These are phyloP conservation scores for Limnephilus lunatus DNA, from an alignment of 2,888 invertebrate genomes.

Conservation along the genomic window DNA sequence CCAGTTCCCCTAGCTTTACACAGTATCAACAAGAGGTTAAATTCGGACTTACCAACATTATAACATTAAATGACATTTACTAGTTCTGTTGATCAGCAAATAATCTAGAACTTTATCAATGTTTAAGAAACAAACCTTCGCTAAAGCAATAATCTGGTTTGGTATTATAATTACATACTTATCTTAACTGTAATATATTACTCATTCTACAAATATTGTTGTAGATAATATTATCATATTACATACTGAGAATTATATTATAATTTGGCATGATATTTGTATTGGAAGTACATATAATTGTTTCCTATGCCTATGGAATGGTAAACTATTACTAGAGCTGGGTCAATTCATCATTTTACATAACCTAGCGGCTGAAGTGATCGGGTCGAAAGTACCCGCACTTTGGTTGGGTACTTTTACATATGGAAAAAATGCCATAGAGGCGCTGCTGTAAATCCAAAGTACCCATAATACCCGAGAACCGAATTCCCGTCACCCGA, in stretches of 20 bases:
- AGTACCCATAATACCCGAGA: too few relatives aligned
- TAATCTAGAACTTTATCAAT: not conserved
- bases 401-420: too few relatives aligned
- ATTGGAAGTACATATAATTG: not conserved
- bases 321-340: not conserved
- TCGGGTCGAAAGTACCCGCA: too few relatives aligned
- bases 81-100: not conserved
- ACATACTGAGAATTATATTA: not conserved
- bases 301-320: constrained; percentile 2
- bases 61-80: not conserved
- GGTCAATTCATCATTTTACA: too few relatives aligned
- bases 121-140: not conserved
- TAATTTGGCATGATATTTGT: not conserved
- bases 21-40: not conserved
- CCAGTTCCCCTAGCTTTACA: not conserved
- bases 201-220: not conserved
- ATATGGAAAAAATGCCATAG: too few relatives aligned
- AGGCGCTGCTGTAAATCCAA: too few relatives aligned
- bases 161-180: not conserved
- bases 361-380: too few relatives aligned
- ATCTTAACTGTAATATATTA: not conserved
- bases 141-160: not conserved
- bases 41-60: too few relatives aligned
- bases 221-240: not conserved
- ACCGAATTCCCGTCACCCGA: too few relatives aligned